Percentiles rank a stretch among this genome's conserved stretches.
Conservation (phyloP, 2,888 invertebrate genomes). For the Tetramorium bicarinatum region DNA sequence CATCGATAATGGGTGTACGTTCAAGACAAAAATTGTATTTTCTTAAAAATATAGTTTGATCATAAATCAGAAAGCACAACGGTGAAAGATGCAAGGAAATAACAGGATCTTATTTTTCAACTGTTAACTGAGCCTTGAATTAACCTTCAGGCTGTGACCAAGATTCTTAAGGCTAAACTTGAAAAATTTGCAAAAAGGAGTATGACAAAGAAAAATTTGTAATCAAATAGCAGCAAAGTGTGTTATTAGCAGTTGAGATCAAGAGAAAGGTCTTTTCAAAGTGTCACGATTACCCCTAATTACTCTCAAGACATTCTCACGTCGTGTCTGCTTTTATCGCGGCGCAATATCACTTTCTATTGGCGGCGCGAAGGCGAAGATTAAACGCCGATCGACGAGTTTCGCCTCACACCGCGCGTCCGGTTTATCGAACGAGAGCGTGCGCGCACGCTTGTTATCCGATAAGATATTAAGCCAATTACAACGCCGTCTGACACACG, state of each 20-base stretch:
- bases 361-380: background rate
- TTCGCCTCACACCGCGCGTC: conserved; percentile 15
- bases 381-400: conserved; percentile 34
- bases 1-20: background rate
- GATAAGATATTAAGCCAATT: conserved; percentile 68
- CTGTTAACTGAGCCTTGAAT: background rate
- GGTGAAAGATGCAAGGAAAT: background rate
- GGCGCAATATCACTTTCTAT: conserved; percentile 26
- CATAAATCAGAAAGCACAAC: background rate
- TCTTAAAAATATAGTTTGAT: background rate
- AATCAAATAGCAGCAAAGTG: background rate
- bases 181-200: background rate
- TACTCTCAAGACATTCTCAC: background rate
- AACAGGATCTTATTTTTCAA: background rate
- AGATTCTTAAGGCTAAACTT: background rate
- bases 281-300: background rate
- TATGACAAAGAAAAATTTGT: background rate
- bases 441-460: conserved; percentile 60
- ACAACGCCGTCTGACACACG: conserved; percentile 55
- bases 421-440: conserved; percentile 52
- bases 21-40: background rate
- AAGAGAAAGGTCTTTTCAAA: background rate
- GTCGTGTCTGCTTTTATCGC: conserved; percentile 27
- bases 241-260: background rate
- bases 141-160: background rate